Percentiles rank a stretch among this genome's conserved stretches.
Evolutionary conservation across 2,797 vertebrate genomes (phyloP).

Genomic region (Acipenser transmontanus): DNA sequence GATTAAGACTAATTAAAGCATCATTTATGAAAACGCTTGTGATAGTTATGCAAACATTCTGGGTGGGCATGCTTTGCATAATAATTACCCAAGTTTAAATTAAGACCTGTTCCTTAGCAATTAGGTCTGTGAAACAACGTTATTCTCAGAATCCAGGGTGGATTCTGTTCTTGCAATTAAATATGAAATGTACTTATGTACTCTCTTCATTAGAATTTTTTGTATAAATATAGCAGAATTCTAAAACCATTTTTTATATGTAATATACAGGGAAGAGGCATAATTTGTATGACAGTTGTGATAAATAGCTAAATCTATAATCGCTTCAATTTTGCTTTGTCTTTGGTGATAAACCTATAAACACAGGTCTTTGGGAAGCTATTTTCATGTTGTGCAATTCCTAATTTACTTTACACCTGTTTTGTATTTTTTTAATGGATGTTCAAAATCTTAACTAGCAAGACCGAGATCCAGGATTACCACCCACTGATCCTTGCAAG

Average conservation of each 20-base stretch:
- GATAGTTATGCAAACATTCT: slow-evolving; percentile 99
- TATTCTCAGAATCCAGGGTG: slow-evolving; percentile 81
- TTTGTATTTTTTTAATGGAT: slow-evolving; percentile 42
- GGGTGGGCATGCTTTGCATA: slow-evolving; percentile 99
- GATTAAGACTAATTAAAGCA: slow-evolving; percentile 99
- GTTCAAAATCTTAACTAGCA: slow-evolving; percentile 44
- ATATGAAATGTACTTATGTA: slow-evolving; percentile 72
- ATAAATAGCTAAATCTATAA: slow-evolving; percentile 42
- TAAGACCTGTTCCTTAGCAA: slow-evolving; percentile 98
- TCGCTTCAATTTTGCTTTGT: slow-evolving; percentile 38
- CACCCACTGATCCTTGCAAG: slow-evolving; percentile 31
- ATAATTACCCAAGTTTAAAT: slow-evolving; percentile 99
- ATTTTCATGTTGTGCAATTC: slow-evolving; percentile 30
- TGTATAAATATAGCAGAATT: slow-evolving; percentile 58
- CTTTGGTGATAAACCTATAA: slow-evolving; percentile 50
- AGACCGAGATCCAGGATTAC: slow-evolving; percentile 40
- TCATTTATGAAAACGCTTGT: slow-evolving; percentile 99
- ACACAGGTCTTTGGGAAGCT: slow-evolving; percentile 41
- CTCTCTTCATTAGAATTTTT: slow-evolving; percentile 58
- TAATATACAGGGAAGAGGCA: slow-evolving; percentile 27
- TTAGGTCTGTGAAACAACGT: slow-evolving; percentile 90
- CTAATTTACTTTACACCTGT: slow-evolving; percentile 48
- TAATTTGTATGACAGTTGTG: slow-evolving; percentile 48
- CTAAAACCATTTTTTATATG: slow-evolving; percentile 39
- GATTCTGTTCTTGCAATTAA: slow-evolving; percentile 87